Evolutionary conservation across 2,888 invertebrate species (phyloP).

Genomic region (Limenitis camilla): DNA sequence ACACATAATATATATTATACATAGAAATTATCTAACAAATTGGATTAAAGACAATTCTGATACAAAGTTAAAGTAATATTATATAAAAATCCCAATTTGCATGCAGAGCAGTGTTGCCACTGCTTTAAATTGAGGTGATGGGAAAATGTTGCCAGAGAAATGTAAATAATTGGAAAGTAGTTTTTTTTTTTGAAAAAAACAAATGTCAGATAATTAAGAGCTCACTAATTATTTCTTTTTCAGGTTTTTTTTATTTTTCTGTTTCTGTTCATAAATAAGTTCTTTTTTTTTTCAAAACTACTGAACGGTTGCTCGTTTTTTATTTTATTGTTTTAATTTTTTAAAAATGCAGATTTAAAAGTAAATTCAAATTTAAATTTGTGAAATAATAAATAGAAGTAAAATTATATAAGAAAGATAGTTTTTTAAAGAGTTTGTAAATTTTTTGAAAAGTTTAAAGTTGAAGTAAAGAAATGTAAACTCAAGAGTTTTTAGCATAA

Average conservation of each 20-base stretch:
- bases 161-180: slow-evolving; percentile 1
- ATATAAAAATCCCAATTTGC: slow-evolving; percentile 4
- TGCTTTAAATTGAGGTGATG: slow-evolving; percentile 7
- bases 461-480: too few species aligned
- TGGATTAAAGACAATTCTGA: background rate
- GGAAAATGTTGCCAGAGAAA: slow-evolving; percentile 7
- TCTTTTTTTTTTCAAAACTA: slow-evolving; percentile 8
- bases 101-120: slow-evolving; percentile 8
- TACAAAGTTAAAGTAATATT: background rate
- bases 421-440: too few species aligned
- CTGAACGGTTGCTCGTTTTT: slow-evolving; percentile 6
- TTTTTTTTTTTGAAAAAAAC: background rate
- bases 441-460: too few species aligned
- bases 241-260: slow-evolving; percentile 16
- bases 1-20: slow-evolving; percentile 29
- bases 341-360: background rate
- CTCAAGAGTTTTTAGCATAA: too few species aligned
- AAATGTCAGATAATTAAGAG: slow-evolving; percentile 1
- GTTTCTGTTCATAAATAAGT: slow-evolving; percentile 11
- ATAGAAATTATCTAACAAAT: background rate
- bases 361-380: too few species aligned
- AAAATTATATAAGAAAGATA: too few species aligned
- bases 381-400: too few species aligned
- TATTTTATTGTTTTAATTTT: background rate
- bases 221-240: slow-evolving; percentile 20